These are phyloP conservation scores for Meriones unguiculatus DNA, from an alignment of 2,113 vertebrate genomes.

Conservation along the genomic window DNA sequence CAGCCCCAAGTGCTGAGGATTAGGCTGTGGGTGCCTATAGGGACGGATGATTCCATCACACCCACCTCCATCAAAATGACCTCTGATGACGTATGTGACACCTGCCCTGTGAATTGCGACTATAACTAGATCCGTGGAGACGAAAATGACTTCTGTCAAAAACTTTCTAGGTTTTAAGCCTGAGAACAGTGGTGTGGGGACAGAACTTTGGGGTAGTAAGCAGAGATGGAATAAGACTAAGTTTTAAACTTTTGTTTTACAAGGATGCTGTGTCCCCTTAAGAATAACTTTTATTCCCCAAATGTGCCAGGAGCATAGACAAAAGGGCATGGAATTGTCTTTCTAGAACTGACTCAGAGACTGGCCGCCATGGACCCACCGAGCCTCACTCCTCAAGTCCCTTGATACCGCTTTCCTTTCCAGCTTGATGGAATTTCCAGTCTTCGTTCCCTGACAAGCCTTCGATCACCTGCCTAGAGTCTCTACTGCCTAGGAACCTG, in stretches of 20 bases:
- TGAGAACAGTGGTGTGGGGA: no score
- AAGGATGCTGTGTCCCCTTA: not conserved
- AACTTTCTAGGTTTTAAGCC: not conserved
- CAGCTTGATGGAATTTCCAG: slow-evolving; percentile 5
- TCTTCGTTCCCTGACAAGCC: not conserved
- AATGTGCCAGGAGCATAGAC: not conserved
- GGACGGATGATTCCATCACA: not conserved
- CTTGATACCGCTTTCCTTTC: not conserved
- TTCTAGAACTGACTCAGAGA: not conserved
- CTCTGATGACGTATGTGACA: not conserved
- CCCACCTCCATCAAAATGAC: not conserved
- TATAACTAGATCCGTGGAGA: not conserved
- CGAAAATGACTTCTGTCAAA: not conserved
- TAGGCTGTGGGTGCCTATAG: not conserved
- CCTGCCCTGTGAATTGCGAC: not conserved
- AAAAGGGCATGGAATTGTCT: not conserved
- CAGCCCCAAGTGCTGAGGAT: not conserved
- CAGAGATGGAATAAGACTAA: not conserved
- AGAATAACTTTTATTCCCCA: not conserved
- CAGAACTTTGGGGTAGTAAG: not conserved
- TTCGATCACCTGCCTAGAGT: not conserved
- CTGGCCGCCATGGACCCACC: not conserved
- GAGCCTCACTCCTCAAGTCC: not conserved
- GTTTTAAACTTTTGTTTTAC: not conserved
- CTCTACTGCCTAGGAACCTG: not conserved